phyloP scores from a whole-genome alignment of 1,140 invertebrate genomes.

The Lethrus apterus region DNA sequence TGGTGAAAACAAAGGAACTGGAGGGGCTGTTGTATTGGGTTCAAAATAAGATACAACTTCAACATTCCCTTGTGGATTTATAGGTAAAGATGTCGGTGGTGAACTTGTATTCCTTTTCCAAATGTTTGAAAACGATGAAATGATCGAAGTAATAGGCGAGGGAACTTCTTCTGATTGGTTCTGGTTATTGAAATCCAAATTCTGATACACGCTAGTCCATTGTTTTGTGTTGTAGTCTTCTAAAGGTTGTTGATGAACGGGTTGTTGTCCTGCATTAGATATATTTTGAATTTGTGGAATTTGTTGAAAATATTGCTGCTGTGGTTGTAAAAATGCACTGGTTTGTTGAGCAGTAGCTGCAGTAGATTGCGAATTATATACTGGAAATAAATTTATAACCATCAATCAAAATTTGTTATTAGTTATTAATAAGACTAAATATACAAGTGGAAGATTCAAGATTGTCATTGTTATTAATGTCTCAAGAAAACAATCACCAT shows the following conservation, averaged over 20 bases:
- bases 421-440: no score
- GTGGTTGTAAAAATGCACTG: not conserved
- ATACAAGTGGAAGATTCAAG: no score
- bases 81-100: no score
- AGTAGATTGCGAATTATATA: not conserved
- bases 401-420: no score
- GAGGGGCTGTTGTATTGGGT: slow-evolving; percentile 3
- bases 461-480: no score
- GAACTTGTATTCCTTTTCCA: not conserved
- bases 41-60: not conserved
- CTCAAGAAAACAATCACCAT: no score
- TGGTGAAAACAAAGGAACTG: slow-evolving; percentile 22
- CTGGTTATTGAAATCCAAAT: slow-evolving; percentile 7
- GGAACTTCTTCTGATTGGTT: not conserved
- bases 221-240: no score
- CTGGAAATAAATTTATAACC: no score
- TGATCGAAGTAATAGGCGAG: slow-evolving; percentile 23
- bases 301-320: not conserved
- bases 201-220: no score
- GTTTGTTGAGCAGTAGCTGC: not conserved
- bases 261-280: no score
- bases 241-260: no score
- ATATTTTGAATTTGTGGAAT: not conserved
- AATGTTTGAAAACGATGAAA: slow-evolving; percentile 27
- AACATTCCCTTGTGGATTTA: not conserved